Evolutionary conservation across 2,888 invertebrate species (phyloP).

Genomic region (Luperina nickerlii): DNA sequence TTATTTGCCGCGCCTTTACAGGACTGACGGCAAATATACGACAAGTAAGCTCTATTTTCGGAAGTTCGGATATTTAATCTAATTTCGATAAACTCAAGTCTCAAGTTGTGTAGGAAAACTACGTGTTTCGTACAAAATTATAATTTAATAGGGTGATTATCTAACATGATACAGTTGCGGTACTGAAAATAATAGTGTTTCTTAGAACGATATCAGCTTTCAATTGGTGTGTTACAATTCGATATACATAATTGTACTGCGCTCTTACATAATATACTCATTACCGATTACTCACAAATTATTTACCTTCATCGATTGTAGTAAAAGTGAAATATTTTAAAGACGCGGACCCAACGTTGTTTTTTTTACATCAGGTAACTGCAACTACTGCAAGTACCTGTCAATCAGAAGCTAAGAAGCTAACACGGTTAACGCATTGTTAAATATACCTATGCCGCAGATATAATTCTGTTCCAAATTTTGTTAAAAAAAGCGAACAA

Average conservation of each 20-base stretch:
- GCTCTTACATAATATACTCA: slow-evolving; percentile 1
- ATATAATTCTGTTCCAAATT: background rate
- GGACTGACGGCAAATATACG: slow-evolving; percentile 65
- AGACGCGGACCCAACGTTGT: background rate
- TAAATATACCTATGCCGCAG: slow-evolving; percentile 9
- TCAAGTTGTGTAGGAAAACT: background rate
- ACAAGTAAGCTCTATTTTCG: slow-evolving; percentile 73
- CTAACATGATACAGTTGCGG: background rate
- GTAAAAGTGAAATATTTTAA: slow-evolving; percentile 20
- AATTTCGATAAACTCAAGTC: background rate
- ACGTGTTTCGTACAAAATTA: background rate
- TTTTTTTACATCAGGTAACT: background rate
- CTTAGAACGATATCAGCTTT: background rate
- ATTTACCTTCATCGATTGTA: slow-evolving; percentile 14
- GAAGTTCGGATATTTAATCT: slow-evolving; percentile 1
- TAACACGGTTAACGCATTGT: slow-evolving; percentile 19
- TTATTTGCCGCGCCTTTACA: slow-evolving; percentile 64
- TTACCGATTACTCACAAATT: slow-evolving; percentile 4
- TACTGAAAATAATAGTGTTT: background rate
- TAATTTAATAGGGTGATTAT: background rate
- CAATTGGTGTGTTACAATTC: background rate
- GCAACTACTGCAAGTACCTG: background rate
- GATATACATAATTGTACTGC: background rate
- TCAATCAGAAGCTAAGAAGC: background rate
- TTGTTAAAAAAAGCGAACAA: background rate